Conservation (phyloP, 2,113 vertebrate species). For the Coptodon bakossiorum region DNA sequence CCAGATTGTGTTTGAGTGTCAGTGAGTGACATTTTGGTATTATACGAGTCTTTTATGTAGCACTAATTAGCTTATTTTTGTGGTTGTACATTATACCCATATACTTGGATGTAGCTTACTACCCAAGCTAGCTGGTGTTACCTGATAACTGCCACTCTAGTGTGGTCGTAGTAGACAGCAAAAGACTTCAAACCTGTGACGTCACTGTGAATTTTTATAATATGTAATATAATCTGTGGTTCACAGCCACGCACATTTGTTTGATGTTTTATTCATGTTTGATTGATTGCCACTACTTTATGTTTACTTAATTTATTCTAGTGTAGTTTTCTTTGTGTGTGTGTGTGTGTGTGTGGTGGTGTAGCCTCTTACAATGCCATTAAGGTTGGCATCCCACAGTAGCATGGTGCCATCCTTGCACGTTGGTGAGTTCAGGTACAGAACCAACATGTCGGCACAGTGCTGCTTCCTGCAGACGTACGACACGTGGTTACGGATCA, state of each 20-base stretch:
- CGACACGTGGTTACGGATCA: slow-evolving; percentile 74
- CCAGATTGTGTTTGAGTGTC: not conserved
- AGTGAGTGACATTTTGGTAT: not conserved
- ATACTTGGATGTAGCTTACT: not conserved
- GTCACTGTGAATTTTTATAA: not conserved
- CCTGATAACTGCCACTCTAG: not conserved
- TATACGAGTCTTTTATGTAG: not conserved
- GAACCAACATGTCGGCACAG: slow-evolving; percentile 75
- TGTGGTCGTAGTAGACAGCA: not conserved
- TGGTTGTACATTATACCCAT: not conserved
- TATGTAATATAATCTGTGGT: not conserved
- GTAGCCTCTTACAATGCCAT: slow-evolving; percentile 70
- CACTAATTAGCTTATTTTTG: not conserved
- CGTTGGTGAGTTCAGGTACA: slow-evolving; percentile 78
- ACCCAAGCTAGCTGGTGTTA: not conserved
- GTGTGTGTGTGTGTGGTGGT: not conserved
- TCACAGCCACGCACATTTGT: not conserved
- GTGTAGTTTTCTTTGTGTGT: not conserved
- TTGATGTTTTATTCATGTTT: not conserved
- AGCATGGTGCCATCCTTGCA: slow-evolving; percentile 76
- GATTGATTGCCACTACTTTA: not conserved
- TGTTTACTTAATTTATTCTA: not conserved
- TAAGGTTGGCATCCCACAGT: slow-evolving; percentile 76
- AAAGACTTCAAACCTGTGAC: not conserved
- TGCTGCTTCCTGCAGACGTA: slow-evolving; percentile 77